phyloP scores from a whole-genome alignment of 2,888 invertebrate species.

The Campoplex nolae region DNA sequence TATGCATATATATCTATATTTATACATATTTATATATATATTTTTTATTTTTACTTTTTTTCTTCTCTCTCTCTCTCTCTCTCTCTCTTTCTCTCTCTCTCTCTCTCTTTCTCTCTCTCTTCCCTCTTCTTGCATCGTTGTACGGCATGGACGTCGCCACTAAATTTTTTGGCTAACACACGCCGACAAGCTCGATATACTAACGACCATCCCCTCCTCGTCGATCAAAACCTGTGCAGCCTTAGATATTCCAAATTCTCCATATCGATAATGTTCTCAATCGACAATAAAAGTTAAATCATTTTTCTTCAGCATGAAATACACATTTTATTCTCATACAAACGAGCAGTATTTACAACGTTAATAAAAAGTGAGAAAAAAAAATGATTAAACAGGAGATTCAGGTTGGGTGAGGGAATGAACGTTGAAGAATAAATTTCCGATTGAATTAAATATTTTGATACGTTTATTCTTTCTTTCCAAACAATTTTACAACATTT shows the following conservation, averaged over 20 bases:
- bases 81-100: background rate
- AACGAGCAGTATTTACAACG: too few species aligned
- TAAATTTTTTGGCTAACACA: slow-evolving; percentile 61
- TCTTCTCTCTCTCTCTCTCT: too few species aligned
- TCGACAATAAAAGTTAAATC: background rate
- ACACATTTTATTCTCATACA: too few species aligned
- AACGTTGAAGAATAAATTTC: background rate
- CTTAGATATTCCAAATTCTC: background rate
- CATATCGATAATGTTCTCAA: slow-evolving; percentile 2
- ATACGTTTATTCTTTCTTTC: slow-evolving; percentile 53
- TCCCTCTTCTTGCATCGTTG: slow-evolving; percentile 44
- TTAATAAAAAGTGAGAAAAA: background rate
- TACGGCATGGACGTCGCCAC: slow-evolving; percentile 52
- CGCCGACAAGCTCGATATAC: slow-evolving; percentile 61
- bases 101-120: background rate
- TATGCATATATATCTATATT: slow-evolving; percentile 23
- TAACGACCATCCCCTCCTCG: slow-evolving; percentile 36
- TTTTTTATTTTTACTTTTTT: slow-evolving; percentile 32
- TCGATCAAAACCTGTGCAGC: background rate
- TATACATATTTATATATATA: background rate
- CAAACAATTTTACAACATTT: slow-evolving; percentile 56
- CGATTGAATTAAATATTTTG: slow-evolving; percentile 43
- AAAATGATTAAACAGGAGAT: background rate
- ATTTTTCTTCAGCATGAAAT: background rate
- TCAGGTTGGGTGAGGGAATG: background rate